Evolutionary conservation across 2,113 vertebrate species (phyloP).

Genomic region (Geococcyx californianus): DNA sequence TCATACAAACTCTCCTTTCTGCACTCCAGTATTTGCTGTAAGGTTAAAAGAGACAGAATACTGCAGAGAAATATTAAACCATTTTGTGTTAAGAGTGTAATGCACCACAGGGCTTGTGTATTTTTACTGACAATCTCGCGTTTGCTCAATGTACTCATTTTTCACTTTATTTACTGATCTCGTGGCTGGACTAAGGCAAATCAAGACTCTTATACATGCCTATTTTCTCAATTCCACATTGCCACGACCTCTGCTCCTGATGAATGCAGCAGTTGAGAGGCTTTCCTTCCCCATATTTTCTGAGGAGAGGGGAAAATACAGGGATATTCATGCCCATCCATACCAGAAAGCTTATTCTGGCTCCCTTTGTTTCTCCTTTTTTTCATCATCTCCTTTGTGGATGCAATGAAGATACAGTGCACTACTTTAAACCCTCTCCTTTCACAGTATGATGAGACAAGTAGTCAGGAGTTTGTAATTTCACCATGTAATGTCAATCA

Average conservation of each 20-base stretch:
- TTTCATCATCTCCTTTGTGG: not conserved
- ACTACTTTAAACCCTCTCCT: not conserved
- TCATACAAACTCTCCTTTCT: not conserved
- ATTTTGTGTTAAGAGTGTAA: not conserved
- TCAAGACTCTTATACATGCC: not conserved
- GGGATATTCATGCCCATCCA: not conserved
- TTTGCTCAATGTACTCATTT: slow-evolving; percentile 16
- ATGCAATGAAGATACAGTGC: not conserved
- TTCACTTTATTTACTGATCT: slow-evolving; percentile 52
- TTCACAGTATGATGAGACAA: not conserved
- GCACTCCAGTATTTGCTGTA: not conserved
- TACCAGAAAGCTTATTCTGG: not conserved
- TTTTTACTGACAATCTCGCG: not conserved
- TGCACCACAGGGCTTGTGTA: not conserved
- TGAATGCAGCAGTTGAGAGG: not conserved
- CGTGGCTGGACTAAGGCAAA: slow-evolving; percentile 19
- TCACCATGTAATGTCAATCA: not conserved
- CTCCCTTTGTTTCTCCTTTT: not conserved
- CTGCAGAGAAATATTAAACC: slow-evolving; percentile 39
- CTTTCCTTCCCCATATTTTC: not conserved
- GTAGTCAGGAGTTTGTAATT: not conserved
- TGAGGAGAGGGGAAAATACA: not conserved
- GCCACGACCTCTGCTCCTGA: not conserved
- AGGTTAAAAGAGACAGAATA: slow-evolving; percentile 1
- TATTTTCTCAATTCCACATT: slow-evolving; percentile 6